Percentiles rank a stretch among this genome's conserved stretches.
Conservation (phyloP, 1,140 invertebrate genomes). For the Bombus soroeensis region DNA sequence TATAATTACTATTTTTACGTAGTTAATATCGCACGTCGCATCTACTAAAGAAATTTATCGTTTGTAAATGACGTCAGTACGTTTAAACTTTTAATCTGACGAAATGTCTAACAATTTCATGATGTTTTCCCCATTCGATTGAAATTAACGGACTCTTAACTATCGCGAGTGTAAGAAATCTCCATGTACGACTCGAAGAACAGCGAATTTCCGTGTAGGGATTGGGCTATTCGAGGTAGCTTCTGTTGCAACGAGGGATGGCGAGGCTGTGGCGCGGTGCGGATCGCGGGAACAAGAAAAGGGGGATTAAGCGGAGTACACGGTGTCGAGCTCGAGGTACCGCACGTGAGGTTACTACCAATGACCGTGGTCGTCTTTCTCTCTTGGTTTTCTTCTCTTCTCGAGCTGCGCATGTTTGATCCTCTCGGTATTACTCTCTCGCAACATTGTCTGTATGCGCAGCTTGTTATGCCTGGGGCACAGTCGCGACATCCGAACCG, state of each 20-base stretch:
- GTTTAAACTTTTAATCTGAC: background rate
- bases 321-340: conserved; percentile 38
- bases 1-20: background rate
- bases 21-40: too few species aligned
- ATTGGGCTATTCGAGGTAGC: conserved; percentile 8
- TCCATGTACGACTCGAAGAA: background rate
- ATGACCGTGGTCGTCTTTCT: conserved; percentile 11
- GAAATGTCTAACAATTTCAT: background rate
- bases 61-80: background rate
- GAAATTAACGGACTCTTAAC: background rate
- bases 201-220: background rate
- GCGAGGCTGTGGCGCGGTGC: background rate
- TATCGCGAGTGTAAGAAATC: background rate
- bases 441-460: background rate
- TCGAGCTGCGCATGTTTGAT: conserved; percentile 37
- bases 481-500: conserved; percentile 48
- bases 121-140: background rate
- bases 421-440: conserved; percentile 25
- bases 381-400: conserved; percentile 10
- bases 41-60: too few species aligned
- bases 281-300: conserved; percentile 37
- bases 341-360: conserved; percentile 62
- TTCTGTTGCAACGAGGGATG: background rate
- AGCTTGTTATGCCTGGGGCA: conserved; percentile 50
- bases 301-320: conserved; percentile 44